Percentiles rank a stretch among this genome's conserved stretches.
Evolutionary conservation across 2,888 invertebrate genomes (phyloP).

Genomic region (Napeogenes inachia): DNA sequence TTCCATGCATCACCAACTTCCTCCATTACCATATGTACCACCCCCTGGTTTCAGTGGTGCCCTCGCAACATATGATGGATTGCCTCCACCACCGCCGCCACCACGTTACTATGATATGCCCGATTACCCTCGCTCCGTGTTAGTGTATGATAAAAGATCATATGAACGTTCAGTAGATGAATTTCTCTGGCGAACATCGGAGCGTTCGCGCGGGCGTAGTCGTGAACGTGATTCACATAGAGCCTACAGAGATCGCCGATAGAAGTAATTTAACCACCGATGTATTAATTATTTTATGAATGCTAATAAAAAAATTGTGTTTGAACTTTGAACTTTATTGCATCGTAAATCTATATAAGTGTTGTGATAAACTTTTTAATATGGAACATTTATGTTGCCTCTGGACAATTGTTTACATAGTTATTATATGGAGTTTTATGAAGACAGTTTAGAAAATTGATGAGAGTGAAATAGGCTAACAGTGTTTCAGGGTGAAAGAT

Average conservation of each 20-base stretch:
- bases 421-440: constrained; percentile 16
- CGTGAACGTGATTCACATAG: constrained; percentile 76
- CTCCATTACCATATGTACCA: constrained; percentile 90
- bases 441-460: constrained; percentile 26
- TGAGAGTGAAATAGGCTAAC: constrained; percentile 25
- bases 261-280: constrained; percentile 51
- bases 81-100: constrained; percentile 83
- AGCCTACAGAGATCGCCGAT: constrained; percentile 80
- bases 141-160: constrained; percentile 83
- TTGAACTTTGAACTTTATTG: constrained; percentile 76
- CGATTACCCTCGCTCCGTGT: constrained; percentile 83
- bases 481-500: constrained; percentile 23
- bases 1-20: constrained; percentile 90
- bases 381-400: constrained; percentile 30
- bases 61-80: constrained; percentile 76
- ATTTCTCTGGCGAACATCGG: constrained; percentile 88
- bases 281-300: constrained; percentile 64
- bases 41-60: constrained; percentile 73
- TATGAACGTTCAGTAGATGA: constrained; percentile 94
- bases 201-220: constrained; percentile 80
- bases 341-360: constrained; percentile 54
- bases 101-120: constrained; percentile 83
- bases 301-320: constrained; percentile 68
- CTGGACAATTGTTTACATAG: constrained; percentile 31
- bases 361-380: constrained; percentile 61